Evolutionary conservation across 2,888 invertebrate genomes (phyloP).

Genomic region (Eledone cirrhosa): DNA sequence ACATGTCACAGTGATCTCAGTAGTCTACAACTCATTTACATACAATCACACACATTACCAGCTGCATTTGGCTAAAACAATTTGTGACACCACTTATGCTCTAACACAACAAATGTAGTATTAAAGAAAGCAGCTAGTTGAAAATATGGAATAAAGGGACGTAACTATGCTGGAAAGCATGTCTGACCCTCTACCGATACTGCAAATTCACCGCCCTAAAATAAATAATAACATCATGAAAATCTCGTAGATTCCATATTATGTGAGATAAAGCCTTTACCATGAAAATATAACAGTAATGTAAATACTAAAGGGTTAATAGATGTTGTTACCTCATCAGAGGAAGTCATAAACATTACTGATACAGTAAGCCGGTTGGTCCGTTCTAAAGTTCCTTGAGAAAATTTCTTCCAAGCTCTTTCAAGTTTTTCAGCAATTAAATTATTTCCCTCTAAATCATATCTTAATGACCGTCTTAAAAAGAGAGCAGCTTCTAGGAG

Average conservation of each 20-base stretch:
- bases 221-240: not conserved
- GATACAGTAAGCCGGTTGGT: constrained; percentile 80
- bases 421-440: constrained; percentile 72
- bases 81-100: no score
- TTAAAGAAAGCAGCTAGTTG: no score
- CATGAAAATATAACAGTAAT: no score
- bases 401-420: constrained; percentile 76
- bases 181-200: no score
- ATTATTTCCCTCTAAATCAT: constrained; percentile 70
- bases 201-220: no score
- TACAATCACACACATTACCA: no score
- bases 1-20: no score
- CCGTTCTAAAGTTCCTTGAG: constrained; percentile 78
- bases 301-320: not conserved
- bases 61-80: no score
- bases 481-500: constrained; percentile 79
- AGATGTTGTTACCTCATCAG: constrained; percentile 69
- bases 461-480: constrained; percentile 77
- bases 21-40: no score
- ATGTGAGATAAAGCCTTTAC: not conserved
- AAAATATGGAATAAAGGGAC: no score
- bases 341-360: constrained; percentile 78
- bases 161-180: no score
- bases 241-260: not conserved
- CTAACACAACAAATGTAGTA: no score